phyloP scores from a whole-genome alignment of 2,888 invertebrate species.

The Acronicta psi region DNA sequence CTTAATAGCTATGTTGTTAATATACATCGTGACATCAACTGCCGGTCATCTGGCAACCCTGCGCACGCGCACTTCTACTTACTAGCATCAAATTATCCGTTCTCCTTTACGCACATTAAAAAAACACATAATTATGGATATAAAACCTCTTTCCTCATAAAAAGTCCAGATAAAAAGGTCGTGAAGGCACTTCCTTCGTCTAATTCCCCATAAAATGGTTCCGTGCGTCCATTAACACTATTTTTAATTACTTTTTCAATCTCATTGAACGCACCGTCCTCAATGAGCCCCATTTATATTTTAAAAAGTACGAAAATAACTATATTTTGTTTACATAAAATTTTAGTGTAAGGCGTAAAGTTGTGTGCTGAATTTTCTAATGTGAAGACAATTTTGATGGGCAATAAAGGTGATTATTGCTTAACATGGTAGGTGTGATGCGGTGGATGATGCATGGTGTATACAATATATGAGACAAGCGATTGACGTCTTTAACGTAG shows the following conservation, averaged over 20 bases:
- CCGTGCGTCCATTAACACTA: conserved; percentile 83
- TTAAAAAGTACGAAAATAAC: conserved; percentile 83
- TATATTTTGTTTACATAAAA: conserved; percentile 79
- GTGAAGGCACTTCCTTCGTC: conserved; percentile 82
- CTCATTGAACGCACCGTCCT: conserved; percentile 86
- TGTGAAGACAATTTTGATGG: conserved; percentile 69
- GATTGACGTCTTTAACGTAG: conserved; percentile 85
- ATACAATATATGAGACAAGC: conserved; percentile 69
- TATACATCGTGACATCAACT: conserved; percentile 34
- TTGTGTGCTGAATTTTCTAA: conserved; percentile 83
- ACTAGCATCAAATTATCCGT: conserved; percentile 76
- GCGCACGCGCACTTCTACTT: conserved; percentile 62
- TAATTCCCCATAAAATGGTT: conserved; percentile 81
- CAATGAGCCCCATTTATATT: conserved; percentile 83
- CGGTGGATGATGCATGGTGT: conserved; percentile 69
- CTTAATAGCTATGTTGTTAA: conserved; percentile 7
- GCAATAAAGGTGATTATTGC: conserved; percentile 71
- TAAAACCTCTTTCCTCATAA: conserved; percentile 85
- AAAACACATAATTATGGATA: conserved; percentile 85
- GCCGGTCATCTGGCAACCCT: conserved; percentile 54
- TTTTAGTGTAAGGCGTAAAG: conserved; percentile 81
- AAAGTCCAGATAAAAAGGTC: conserved; percentile 84
- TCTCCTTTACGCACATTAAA: conserved; percentile 77
- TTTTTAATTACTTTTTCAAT: conserved; percentile 75
- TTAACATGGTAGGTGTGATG: conserved; percentile 57